phyloP scores from a whole-genome alignment of 92 coral and sea anemone genomes.

The Zoanthus sociatus region DNA sequence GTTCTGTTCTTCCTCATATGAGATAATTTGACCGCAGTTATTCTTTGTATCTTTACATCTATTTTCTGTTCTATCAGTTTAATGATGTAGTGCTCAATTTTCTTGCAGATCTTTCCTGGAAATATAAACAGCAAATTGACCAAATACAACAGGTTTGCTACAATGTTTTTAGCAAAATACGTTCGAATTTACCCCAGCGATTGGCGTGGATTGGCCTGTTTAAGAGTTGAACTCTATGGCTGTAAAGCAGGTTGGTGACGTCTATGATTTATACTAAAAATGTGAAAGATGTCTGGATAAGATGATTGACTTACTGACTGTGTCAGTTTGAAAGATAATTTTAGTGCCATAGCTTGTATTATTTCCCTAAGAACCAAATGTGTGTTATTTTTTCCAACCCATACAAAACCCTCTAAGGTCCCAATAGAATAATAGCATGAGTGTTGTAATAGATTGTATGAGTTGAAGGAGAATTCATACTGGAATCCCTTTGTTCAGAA shows the following conservation, averaged over 20 bases:
- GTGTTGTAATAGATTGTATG: not conserved
- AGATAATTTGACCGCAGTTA: too few relatives aligned
- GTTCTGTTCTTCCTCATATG: too few relatives aligned
- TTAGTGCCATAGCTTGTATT: too few relatives aligned
- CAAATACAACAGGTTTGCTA: slow-evolving; percentile 25
- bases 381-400: too few relatives aligned
- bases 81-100: not conserved
- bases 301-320: too few relatives aligned
- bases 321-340: too few relatives aligned
- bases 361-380: too few relatives aligned
- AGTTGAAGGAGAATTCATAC: not conserved
- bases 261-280: not conserved
- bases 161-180: slow-evolving; percentile 13
- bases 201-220: slow-evolving; percentile 28
- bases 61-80: too few relatives aligned
- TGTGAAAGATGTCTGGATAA: too few relatives aligned
- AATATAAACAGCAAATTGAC: slow-evolving; percentile 32
- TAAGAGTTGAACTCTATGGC: slow-evolving; percentile 35
- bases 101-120: slow-evolving; percentile 34
- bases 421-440: too few relatives aligned
- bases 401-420: too few relatives aligned
- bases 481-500: not conserved
- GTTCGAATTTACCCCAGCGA: slow-evolving; percentile 40
- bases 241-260: slow-evolving; percentile 30
- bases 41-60: too few relatives aligned